Base-by-base conservation (phyloP, 2,888 invertebrate genomes). In the Stenurella melanura region DNA sequence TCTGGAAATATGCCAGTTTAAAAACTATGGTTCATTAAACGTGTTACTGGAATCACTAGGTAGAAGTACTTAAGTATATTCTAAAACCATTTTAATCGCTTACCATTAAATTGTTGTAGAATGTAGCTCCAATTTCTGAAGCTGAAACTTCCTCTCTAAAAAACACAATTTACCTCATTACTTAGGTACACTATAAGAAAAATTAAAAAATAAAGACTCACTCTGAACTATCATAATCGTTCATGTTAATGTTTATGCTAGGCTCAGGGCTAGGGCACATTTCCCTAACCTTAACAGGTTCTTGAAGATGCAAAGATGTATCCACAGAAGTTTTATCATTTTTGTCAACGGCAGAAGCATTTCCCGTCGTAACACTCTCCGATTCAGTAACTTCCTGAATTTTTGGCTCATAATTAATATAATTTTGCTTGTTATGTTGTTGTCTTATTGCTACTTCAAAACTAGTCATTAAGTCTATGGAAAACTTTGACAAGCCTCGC, bases 401-500 rank as follows among this genome's bases (percentile, higher is more conserved):
- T 82, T 86, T 86, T 0, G 87, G 85, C 60, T 83, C 84, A 15
- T 83, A 76, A 61, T 78, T 79, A 12, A 74, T 26, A 38, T 75
- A 80, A 58, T 77, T 76, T 21, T 77, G 76, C 57, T 80, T 78
- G 42, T 76, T 85, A n/a, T 82, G 81, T 58, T 81, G 81, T 9
- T 73, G 72, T 50, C 85, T 79, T 66, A 89, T 84, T 0, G 89
- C 88, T 85, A 94, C 92, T 89, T 94, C 94, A 87, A 94, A 93
- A 87, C 94, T 94, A 1, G 94, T 94, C 93, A 94, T 94, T 1
- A 94, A 92, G 75, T 94, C 94, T 72, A 94, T 93, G 0, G 94
- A 94, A 84, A 94, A 88, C 92, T 93, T 83, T 89, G 91, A 85
- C 73, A 85, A 75, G 87, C 88, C 78, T 88, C 89, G 77, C 87